Percentiles rank a stretch among this genome's conserved stretches.
phyloP scores from a whole-genome alignment of 1,140 invertebrate genomes.

The Charaxes varanes region DNA sequence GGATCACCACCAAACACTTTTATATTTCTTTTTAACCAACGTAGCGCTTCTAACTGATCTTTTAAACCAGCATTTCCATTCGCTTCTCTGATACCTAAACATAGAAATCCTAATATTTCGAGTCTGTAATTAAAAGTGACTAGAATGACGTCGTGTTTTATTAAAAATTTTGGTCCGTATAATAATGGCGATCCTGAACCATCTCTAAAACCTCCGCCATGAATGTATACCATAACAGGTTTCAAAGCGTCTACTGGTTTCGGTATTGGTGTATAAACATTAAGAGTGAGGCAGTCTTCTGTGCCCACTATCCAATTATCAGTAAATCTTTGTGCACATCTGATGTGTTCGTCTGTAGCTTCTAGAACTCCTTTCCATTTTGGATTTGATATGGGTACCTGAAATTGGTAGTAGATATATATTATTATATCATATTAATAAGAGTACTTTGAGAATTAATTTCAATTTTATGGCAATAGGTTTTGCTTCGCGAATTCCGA shows the following conservation, averaged over 20 bases:
- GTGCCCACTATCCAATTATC: constrained; percentile 34
- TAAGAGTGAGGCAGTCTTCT: constrained; percentile 71
- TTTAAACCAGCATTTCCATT: constrained; percentile 76
- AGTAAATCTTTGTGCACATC: constrained; percentile 70
- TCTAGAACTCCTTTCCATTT: constrained; percentile 75
- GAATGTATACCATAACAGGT: constrained; percentile 77
- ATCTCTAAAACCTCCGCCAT: constrained; percentile 76
- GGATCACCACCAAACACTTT: constrained; percentile 61
- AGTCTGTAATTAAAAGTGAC: constrained; percentile 82
- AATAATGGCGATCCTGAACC: constrained; percentile 71
- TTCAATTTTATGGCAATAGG: no score
- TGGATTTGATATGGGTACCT: background rate
- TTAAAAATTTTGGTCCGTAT: constrained; percentile 76
- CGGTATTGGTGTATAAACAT: constrained; percentile 65
- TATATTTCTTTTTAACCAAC: constrained; percentile 75
- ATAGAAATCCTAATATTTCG: constrained; percentile 79
- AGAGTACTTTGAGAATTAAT: no score
- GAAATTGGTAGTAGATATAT: no score
- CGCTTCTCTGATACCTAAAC: constrained; percentile 72
- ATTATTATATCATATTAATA: no score
- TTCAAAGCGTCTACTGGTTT: constrained; percentile 4
- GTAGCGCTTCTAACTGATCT: constrained; percentile 73
- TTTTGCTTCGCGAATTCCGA: no score
- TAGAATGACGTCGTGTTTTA: constrained; percentile 78
- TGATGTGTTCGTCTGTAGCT: constrained; percentile 71